These are phyloP conservation scores for Rhodeus uyekii DNA, from an alignment of 2,797 vertebrate genomes.

Conservation along the genomic window DNA sequence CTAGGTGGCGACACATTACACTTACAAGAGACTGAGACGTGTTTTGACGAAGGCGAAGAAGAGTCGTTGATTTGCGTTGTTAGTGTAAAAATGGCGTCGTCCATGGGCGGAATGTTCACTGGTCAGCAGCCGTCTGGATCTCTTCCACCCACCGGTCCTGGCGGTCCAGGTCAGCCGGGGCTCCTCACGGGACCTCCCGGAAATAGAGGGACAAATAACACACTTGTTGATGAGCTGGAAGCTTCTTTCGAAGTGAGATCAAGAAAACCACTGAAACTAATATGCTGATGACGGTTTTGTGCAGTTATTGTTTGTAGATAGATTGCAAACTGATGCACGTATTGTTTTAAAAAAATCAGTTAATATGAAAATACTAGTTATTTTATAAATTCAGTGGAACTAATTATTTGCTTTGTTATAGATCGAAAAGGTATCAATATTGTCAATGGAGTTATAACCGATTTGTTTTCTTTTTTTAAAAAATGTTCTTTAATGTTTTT, in stretches of 20 bases:
- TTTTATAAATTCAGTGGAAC: not conserved
- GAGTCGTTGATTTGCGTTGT: not conserved
- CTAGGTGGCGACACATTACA: not conserved
- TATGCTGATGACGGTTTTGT: not conserved
- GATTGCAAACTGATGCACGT: not conserved
- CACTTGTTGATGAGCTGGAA: slow-evolving; percentile 92
- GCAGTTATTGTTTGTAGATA: not conserved
- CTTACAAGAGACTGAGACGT: not conserved
- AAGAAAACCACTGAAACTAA: not conserved
- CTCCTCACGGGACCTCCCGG: slow-evolving; percentile 77
- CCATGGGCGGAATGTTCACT: slow-evolving; percentile 86
- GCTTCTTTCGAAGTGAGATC: slow-evolving; percentile 89
- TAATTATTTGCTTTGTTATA: not conserved
- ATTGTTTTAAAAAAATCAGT: not conserved
- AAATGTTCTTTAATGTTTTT: not conserved
- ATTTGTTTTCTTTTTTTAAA: not conserved
- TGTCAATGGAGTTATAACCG: not conserved
- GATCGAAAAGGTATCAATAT: not conserved
- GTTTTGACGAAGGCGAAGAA: not conserved
- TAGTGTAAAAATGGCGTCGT: slow-evolving; percentile 80
- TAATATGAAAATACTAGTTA: not conserved
- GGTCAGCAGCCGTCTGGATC: slow-evolving; percentile 77
- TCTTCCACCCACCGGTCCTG: slow-evolving; percentile 64
- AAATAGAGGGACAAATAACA: slow-evolving; percentile 74
- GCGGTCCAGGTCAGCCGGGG: slow-evolving; percentile 77